phyloP scores from a whole-genome alignment of 2,797 vertebrate species.

The Microchirus variegatus region DNA sequence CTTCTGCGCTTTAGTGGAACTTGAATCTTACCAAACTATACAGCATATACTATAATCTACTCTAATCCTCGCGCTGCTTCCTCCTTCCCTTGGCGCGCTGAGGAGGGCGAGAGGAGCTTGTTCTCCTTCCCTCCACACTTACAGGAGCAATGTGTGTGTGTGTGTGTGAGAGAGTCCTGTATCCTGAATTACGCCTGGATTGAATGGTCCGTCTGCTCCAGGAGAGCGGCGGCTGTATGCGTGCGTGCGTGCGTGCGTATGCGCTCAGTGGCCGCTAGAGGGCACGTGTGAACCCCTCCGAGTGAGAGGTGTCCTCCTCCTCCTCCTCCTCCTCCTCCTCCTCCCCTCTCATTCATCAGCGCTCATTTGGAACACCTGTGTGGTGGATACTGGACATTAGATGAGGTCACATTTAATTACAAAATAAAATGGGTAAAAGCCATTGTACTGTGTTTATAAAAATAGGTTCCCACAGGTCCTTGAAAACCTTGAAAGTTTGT shows the following conservation, averaged over 20 bases:
- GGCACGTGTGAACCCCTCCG: slow-evolving; percentile 57
- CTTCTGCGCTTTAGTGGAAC: slow-evolving; percentile 52
- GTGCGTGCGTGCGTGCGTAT: not conserved
- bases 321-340: slow-evolving; percentile 8
- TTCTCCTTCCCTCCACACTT: slow-evolving; percentile 72
- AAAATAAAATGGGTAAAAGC: not conserved
- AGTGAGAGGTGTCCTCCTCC: slow-evolving; percentile 6
- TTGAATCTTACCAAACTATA: slow-evolving; percentile 48
- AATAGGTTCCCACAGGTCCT: no score
- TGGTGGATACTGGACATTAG: not conserved
- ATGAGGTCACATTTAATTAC: not conserved
- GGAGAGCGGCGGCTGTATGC: slow-evolving; percentile 48
- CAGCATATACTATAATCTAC: slow-evolving; percentile 32
- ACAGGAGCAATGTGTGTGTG: slow-evolving; percentile 75
- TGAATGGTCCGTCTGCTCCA: slow-evolving; percentile 64
- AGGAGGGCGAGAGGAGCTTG: slow-evolving; percentile 29
- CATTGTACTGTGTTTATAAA: no score
- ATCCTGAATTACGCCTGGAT: slow-evolving; percentile 75
- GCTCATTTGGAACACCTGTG: slow-evolving; percentile 27
- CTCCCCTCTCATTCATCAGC: slow-evolving; percentile 1
- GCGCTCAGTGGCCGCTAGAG: slow-evolving; percentile 71
- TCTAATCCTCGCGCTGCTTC: slow-evolving; percentile 32
- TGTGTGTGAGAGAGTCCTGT: slow-evolving; percentile 73
- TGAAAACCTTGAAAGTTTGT: no score
- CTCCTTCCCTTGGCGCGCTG: slow-evolving; percentile 42